These are phyloP conservation scores for Xenentodon cancila DNA, from an alignment of 2,797 vertebrate species.

Conservation along the genomic window DNA sequence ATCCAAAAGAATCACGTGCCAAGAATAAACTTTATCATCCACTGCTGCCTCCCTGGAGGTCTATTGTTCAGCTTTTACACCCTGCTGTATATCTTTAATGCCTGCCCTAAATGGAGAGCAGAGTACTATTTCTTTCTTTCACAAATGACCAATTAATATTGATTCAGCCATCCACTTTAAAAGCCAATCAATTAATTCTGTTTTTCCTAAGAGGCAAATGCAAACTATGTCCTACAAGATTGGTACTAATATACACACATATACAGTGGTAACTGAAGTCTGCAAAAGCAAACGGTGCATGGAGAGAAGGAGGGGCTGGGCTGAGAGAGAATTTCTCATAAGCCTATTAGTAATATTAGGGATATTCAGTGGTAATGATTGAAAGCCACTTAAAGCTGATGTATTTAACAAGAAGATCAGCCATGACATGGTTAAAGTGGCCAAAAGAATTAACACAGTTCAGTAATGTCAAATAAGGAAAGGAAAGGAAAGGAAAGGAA, in stretches of 20 bases:
- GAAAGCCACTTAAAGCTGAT: slow-evolving; percentile 69
- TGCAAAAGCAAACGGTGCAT: slow-evolving; percentile 38
- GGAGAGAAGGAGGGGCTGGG: slow-evolving; percentile 5
- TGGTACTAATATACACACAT: slow-evolving; percentile 39
- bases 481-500: slow-evolving; percentile 2
- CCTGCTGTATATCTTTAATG: neutral
- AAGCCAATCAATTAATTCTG: slow-evolving; percentile 57
- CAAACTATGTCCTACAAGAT: slow-evolving; percentile 28
- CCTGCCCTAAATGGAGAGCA: slow-evolving; percentile 12
- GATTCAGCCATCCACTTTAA: slow-evolving; percentile 42
- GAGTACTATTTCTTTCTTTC: slow-evolving; percentile 14
- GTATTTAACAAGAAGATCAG: slow-evolving; percentile 73
- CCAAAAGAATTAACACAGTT: slow-evolving; percentile 63
- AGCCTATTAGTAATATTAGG: slow-evolving; percentile 71
- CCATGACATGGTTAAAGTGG: slow-evolving; percentile 59
- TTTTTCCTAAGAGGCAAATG: slow-evolving; percentile 44
- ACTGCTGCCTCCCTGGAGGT: too few relatives aligned
- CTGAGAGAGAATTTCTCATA: slow-evolving; percentile 48
- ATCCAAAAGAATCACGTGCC: neutral
- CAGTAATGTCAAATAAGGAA: slow-evolving; percentile 21
- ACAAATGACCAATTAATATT: slow-evolving; percentile 43
- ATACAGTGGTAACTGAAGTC: slow-evolving; percentile 23
- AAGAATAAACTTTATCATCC: neutral
- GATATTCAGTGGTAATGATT: slow-evolving; percentile 69
- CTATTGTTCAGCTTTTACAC: neutral